phyloP scores from a whole-genome alignment of 2,797 vertebrate species.

The Pangasius krempfi region DNA sequence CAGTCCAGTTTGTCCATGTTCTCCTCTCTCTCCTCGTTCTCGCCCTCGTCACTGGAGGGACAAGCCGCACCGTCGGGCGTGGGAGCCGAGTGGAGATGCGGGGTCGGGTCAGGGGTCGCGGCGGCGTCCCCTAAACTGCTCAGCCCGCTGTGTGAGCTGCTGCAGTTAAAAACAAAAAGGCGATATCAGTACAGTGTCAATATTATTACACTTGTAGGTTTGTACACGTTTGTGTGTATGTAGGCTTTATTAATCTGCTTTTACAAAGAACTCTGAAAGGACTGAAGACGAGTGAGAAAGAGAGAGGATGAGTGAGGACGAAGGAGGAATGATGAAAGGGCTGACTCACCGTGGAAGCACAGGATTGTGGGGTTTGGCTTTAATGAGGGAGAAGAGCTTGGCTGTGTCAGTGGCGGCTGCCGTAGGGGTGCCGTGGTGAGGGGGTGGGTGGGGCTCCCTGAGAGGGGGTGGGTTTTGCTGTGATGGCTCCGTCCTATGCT shows the following conservation, averaged over 20 bases:
- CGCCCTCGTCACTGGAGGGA: constrained; percentile 96
- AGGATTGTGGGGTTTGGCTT: constrained; percentile 92
- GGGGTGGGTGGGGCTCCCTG: constrained; percentile 94
- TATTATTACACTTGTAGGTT: background rate
- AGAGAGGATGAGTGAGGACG: background rate
- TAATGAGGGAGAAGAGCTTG: constrained; percentile 89
- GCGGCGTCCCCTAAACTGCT: constrained; percentile 81
- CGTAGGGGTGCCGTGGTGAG: constrained; percentile 81
- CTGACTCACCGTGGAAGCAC: constrained; percentile 93
- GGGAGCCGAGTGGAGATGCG: constrained; percentile 83
- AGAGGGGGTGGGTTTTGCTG: constrained; percentile 88
- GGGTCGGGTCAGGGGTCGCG: constrained; percentile 83
- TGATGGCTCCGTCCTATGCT: constrained; percentile 86
- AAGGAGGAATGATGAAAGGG: background rate
- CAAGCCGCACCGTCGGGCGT: constrained; percentile 75
- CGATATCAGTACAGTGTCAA: background rate
- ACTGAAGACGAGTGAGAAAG: background rate
- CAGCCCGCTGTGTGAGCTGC: constrained; percentile 82
- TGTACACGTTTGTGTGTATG: background rate
- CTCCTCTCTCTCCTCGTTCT: constrained; percentile 96
- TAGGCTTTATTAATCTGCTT: background rate
- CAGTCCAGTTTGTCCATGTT: constrained; percentile 95
- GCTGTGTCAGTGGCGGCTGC: constrained; percentile 80
- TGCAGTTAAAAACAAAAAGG: constrained; percentile 71
- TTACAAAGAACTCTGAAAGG: background rate